Conservation (phyloP, 2,113 vertebrate species). For the Lethenteron camtschaticum region DNA sequence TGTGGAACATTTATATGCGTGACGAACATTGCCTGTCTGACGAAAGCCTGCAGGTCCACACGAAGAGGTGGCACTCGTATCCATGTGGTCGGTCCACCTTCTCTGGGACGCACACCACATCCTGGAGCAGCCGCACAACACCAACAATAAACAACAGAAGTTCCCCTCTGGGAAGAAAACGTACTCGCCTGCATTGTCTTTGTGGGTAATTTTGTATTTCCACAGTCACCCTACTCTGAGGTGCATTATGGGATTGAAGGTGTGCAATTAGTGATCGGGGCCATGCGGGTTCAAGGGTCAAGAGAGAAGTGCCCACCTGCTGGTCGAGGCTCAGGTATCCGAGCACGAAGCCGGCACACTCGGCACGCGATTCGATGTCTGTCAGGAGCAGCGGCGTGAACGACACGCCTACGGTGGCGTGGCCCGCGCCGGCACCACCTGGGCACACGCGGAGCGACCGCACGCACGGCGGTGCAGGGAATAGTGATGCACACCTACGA, state of each 20-base stretch:
- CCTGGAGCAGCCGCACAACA: slow-evolving; percentile 17
- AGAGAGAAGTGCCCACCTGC: slow-evolving; percentile 24
- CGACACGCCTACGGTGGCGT: slow-evolving; percentile 28
- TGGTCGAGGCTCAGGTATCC: slow-evolving; percentile 57
- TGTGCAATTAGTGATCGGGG: background rate
- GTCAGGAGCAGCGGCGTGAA: slow-evolving; percentile 44
- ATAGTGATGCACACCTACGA: too few species aligned
- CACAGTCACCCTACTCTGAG: background rate
- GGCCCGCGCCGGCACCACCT: slow-evolving; percentile 58
- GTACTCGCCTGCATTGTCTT: background rate
- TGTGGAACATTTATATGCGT: background rate
- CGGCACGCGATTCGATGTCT: slow-evolving; percentile 13
- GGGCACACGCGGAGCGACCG: slow-evolving; percentile 7
- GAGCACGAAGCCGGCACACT: slow-evolving; percentile 27
- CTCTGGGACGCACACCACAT: slow-evolving; percentile 19
- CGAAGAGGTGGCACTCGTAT: slow-evolving; percentile 29
- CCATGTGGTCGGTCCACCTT: slow-evolving; percentile 30
- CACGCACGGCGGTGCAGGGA: background rate
- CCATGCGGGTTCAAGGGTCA: background rate
- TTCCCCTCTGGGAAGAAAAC: background rate
- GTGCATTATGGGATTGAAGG: background rate
- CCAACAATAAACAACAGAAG: too few species aligned
- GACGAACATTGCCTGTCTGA: slow-evolving; percentile 38
- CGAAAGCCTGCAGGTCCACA: slow-evolving; percentile 27
- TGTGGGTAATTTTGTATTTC: background rate